A percentile compares a stretch with the other conserved stretches of the same genome.
Conservation (phyloP, 2,797 vertebrate genomes). For the Coluber constrictor region DNA sequence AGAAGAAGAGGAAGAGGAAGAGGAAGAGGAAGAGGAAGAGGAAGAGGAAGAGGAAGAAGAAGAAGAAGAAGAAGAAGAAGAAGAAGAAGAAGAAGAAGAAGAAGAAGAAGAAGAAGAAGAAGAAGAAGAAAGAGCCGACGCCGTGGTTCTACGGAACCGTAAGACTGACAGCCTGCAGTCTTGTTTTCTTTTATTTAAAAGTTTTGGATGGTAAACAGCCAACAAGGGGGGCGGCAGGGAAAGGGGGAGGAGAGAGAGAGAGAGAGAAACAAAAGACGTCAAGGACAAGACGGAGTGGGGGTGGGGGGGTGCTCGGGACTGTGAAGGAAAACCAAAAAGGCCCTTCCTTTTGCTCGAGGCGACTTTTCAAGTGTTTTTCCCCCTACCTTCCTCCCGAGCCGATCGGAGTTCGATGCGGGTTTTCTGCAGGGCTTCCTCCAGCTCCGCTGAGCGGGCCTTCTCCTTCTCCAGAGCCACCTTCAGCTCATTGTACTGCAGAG, state of each 20-base stretch:
- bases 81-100: too few species aligned
- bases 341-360: constrained; percentile 47
- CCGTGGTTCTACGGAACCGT: too few species aligned
- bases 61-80: too few species aligned
- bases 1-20: rapidly evolving
- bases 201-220: too few species aligned
- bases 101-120: rapidly evolving
- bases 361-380: constrained; percentile 35
- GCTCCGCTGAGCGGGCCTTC: constrained; percentile 89
- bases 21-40: rapidly evolving
- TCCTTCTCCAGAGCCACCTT: constrained; percentile 96
- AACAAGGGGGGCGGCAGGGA: too few species aligned
- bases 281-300: not conserved
- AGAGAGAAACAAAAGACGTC: not conserved
- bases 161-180: too few species aligned
- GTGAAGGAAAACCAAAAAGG: constrained; percentile 5
- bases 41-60: rapidly evolving
- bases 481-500: constrained; percentile 96
- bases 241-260: too few species aligned
- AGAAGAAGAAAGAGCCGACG: rapidly evolving
- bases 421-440: constrained; percentile 97
- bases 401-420: constrained; percentile 95
- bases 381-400: constrained; percentile 92
- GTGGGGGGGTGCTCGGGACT: not conserved
- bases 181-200: too few species aligned